phyloP scores from a whole-genome alignment of 1,140 invertebrate species.

The Macrosteles quadrilineatus region DNA sequence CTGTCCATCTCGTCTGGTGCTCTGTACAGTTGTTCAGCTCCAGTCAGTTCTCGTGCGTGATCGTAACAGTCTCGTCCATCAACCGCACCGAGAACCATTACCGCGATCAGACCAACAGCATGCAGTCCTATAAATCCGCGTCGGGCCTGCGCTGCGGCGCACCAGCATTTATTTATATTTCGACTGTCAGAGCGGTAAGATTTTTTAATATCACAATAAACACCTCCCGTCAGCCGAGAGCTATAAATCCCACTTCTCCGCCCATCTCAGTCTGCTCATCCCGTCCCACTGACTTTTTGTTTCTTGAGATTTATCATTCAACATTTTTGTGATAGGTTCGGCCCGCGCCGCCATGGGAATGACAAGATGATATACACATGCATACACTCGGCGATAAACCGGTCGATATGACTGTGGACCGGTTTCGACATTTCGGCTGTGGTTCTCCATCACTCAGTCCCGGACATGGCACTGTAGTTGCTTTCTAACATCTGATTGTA shows the following conservation, averaged over 20 bases:
- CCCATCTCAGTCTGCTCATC: conserved; percentile 1
- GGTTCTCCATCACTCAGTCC: too few relatives aligned
- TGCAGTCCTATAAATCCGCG: conserved; percentile 7
- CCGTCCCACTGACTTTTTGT: conserved; percentile 11
- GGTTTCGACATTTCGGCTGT: not conserved
- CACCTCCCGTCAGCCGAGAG: conserved; percentile 29
- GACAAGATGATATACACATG: conserved; percentile 28
- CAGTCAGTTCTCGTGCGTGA: not conserved
- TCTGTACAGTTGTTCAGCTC: too few relatives aligned
- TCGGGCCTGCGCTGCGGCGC: not conserved
- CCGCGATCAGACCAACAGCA: conserved; percentile 10
- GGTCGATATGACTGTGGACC: conserved; percentile 7
- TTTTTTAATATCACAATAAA: conserved; percentile 37
- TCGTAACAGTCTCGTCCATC: not conserved
- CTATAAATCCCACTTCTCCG: conserved; percentile 21
- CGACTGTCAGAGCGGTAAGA: conserved; percentile 32
- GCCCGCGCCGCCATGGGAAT: conserved; percentile 6
- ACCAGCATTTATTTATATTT: conserved; percentile 34
- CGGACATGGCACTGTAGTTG: too few relatives aligned
- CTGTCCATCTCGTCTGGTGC: too few relatives aligned
- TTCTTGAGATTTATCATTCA: conserved; percentile 30
- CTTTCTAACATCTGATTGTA: too few relatives aligned
- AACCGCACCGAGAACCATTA: not conserved
- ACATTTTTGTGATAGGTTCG: conserved; percentile 30
- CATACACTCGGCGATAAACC: conserved; percentile 14